Evolutionary conservation across 2,888 invertebrate species (phyloP), one percentile per base, ranked within the genome.

Genomic region (Sisyra terminalis): DNA sequence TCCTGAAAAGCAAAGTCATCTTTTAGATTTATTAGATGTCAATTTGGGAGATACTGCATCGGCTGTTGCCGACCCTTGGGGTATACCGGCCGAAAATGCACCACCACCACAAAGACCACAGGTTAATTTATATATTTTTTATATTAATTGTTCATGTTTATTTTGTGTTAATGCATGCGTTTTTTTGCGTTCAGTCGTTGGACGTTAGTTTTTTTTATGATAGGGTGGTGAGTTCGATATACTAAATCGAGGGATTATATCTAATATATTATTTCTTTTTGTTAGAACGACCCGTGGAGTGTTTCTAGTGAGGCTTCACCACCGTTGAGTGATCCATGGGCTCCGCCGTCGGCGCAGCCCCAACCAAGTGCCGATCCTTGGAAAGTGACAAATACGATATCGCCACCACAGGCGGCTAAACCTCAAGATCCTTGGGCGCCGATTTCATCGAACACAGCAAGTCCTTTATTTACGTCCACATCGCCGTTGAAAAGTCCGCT

Each of bases 1-100:
- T 24, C 24, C 24, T 7, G 60, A 57, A 45, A 69, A 65, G 48
- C 72, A 70, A 57, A 83, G 83, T 50, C 84, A 85, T 60, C 70
- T 89, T 62, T 68, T 88, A 46, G 89, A 89, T 65, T 66, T 89
- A 55, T 63, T 89, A 53, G 89, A 88, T 58, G 85, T 88, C 48
- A 80, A 74, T 59, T 67, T 87, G 54, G 76, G 78, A 5, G 71
- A 67, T 47, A 65, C 69, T n/a, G 67, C 69, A 49, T 67, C 69
- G 49, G 61, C 69, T 11, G 65, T 66, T 48, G 65, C 57, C 46
- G 86, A 87, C 66, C 82, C 86, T 3, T 88, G 88, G 88, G 80
- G 78, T 18, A 66, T 75, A 54, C 71, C 75, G 10, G 18, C 30
- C 7, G 54, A 46, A 8, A 53, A 60, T 40, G 60, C 69, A 38